phyloP scores from a whole-genome alignment of 1,140 invertebrate genomes.

The Leptonema lineaticorne region DNA sequence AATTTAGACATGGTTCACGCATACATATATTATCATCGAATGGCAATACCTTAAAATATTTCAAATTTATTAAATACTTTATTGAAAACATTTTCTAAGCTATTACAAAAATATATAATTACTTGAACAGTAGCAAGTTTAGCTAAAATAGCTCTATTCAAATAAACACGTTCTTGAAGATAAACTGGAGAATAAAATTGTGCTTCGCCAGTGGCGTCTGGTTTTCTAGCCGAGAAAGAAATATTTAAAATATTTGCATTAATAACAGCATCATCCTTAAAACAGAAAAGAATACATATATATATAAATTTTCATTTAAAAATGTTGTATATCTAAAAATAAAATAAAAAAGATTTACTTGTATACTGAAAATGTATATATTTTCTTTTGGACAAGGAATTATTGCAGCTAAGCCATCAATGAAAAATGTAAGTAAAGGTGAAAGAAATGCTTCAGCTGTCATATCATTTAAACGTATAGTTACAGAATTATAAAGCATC shows the following conservation, averaged over 20 bases:
- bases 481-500: constrained; percentile 94
- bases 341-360: constrained; percentile 54
- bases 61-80: constrained; percentile 14
- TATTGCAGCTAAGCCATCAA: constrained; percentile 89
- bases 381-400: constrained; percentile 90
- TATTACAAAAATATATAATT: constrained; percentile 35
- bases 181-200: constrained; percentile 87
- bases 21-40: constrained; percentile 98
- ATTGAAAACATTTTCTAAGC: constrained; percentile 13
- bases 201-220: constrained; percentile 71
- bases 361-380: constrained; percentile 91
- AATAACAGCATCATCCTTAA: constrained; percentile 84
- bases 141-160: constrained; percentile 83
- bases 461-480: constrained; percentile 90
- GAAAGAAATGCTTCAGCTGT: constrained; percentile 91
- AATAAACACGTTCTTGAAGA: constrained; percentile 90
- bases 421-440: constrained; percentile 83
- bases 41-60: constrained; percentile 73
- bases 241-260: constrained; percentile 87
- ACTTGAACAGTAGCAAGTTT: constrained; percentile 85
- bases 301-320: neutral
- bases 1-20: constrained; percentile 94
- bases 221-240: constrained; percentile 85
- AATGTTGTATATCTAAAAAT: neutral
- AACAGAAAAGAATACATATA: constrained; percentile 34